phyloP scores from a whole-genome alignment of 2,888 invertebrate species.

The Serrognathus titanus region DNA sequence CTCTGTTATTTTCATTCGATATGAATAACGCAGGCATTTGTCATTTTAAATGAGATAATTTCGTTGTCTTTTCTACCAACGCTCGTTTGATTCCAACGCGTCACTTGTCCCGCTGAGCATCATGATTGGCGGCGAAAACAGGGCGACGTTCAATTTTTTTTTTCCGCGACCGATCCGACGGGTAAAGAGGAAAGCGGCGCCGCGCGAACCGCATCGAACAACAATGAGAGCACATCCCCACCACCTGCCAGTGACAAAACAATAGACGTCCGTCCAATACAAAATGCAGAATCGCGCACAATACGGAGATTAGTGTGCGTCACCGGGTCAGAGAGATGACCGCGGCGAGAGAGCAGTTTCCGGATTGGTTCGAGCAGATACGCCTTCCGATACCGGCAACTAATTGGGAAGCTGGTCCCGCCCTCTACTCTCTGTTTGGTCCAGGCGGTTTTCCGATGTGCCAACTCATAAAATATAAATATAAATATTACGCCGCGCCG shows the following conservation, averaged over 20 bases:
- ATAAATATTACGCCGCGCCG: no score
- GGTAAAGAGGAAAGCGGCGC: neutral
- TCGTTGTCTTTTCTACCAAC: no score
- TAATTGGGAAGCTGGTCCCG: slow-evolving; percentile 28
- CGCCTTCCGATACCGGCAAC: slow-evolving; percentile 25
- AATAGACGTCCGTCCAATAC: slow-evolving; percentile 12
- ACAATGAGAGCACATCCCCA: neutral
- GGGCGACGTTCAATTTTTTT: neutral
- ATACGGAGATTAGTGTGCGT: slow-evolving; percentile 12
- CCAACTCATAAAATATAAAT: no score
- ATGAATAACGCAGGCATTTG: no score
- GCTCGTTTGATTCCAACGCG: neutral
- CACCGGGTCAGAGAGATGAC: slow-evolving; percentile 24
- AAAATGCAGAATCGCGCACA: slow-evolving; percentile 7
- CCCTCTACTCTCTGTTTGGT: slow-evolving; percentile 29
- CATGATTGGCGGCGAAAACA: neutral
- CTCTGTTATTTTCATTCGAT: no score
- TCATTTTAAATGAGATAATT: no score
- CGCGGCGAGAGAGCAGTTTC: slow-evolving; percentile 24
- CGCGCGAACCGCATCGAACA: neutral
- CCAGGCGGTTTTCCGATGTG: slow-evolving; percentile 14
- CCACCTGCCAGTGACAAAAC: slow-evolving; percentile 8
- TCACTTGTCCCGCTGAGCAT: neutral
- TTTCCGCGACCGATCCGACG: slow-evolving; percentile 1
- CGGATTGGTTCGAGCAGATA: slow-evolving; percentile 29